These are phyloP conservation scores for Bombylius discolor DNA, from an alignment of 2,888 invertebrate species.

Conservation along the genomic window DNA sequence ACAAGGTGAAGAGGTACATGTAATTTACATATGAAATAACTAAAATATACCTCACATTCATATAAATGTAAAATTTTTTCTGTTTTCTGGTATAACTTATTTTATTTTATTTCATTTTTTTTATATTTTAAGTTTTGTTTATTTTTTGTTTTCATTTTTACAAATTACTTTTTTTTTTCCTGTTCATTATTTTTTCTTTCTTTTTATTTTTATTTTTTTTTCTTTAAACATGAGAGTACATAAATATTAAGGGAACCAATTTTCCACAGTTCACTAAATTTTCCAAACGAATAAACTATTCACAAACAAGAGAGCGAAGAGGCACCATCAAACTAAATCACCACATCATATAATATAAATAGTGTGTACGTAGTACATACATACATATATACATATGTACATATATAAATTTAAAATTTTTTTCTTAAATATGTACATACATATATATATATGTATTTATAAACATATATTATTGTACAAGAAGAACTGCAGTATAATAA, in stretches of 20 bases:
- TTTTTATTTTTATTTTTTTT: constrained; percentile 10
- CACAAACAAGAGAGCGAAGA: constrained; percentile 1
- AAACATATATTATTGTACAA: background rate
- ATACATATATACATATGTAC: background rate
- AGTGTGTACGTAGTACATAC: background rate
- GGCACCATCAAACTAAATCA: background rate
- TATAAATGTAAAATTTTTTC: background rate
- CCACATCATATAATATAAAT: background rate
- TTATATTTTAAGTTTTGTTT: background rate
- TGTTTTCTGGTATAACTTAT: background rate
- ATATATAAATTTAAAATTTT: background rate
- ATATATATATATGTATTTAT: background rate
- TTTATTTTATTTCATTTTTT: background rate
- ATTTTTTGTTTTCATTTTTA: background rate
- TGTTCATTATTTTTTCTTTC: too few species aligned
- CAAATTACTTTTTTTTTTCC: too few species aligned
- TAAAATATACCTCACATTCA: background rate
- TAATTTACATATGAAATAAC: constrained; percentile 14
- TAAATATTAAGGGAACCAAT: constrained; percentile 15
- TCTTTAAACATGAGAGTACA: constrained; percentile 8
- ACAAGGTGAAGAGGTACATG: background rate
- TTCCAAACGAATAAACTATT: constrained; percentile 12
- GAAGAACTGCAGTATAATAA: too few species aligned
- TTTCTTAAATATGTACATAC: background rate
- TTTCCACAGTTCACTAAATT: constrained; percentile 15